A percentile compares a stretch with the other conserved stretches of the same genome.
phyloP scores from a whole-genome alignment of 30 jellyfish, hydroid and myxozoan genomes.

The Haliclystus octoradiatus region DNA sequence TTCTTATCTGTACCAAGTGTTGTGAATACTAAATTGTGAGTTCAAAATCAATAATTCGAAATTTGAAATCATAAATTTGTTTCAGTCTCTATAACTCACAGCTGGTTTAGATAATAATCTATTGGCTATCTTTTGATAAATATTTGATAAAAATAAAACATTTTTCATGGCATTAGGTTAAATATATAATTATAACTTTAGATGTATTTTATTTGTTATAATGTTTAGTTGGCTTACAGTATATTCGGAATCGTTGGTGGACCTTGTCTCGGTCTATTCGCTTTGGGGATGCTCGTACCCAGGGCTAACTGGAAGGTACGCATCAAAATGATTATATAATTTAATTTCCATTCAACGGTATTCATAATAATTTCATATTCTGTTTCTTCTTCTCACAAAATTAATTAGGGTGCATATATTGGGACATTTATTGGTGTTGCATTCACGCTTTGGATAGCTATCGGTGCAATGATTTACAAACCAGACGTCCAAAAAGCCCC shows the following conservation, averaged over 20 bases:
- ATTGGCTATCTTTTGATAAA: too few relatives aligned
- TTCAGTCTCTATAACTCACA: too few relatives aligned
- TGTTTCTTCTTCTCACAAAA: not conserved
- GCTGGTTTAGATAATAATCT: too few relatives aligned
- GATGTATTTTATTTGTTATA: not conserved
- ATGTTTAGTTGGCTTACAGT: conserved; percentile 84
- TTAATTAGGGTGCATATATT: conserved; percentile 67
- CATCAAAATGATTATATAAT: not conserved
- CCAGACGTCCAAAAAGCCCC: conserved; percentile 71
- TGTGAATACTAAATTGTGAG: too few relatives aligned
- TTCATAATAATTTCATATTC: not conserved
- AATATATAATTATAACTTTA: too few relatives aligned
- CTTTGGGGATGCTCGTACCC: conserved; percentile 92
- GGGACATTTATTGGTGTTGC: conserved; percentile 75
- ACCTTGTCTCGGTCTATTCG: conserved; percentile 88
- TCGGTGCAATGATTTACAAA: conserved; percentile 70
- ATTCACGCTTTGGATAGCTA: conserved; percentile 84
- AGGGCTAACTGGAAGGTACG: conserved; percentile 71
- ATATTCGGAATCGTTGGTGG: conserved; percentile 96
- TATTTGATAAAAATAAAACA: too few relatives aligned
- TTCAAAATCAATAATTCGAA: too few relatives aligned
- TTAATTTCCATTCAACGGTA: too few relatives aligned
- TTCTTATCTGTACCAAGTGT: too few relatives aligned
- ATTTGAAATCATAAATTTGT: too few relatives aligned
- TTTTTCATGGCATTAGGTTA: too few relatives aligned